phyloP scores from a whole-genome alignment of 1,140 invertebrate species.

The Dendrolimus punctatus region DNA sequence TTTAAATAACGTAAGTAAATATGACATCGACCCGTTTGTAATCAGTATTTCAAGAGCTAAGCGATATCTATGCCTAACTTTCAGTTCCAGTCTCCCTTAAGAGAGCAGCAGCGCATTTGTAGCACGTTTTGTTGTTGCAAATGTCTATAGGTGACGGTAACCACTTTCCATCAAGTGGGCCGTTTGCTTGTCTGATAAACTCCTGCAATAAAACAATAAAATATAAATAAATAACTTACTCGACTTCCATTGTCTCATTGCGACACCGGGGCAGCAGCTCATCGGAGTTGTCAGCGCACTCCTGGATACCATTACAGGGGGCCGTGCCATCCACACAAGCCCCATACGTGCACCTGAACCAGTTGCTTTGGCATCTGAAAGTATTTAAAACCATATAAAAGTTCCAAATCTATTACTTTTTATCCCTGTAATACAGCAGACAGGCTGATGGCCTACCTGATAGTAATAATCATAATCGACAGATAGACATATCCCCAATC shows the following conservation, averaged over 20 bases:
- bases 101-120: too few relatives aligned
- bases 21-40: too few relatives aligned
- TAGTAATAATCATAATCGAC: too few relatives aligned
- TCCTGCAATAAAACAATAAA: too few relatives aligned
- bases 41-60: neutral
- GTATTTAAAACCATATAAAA: neutral
- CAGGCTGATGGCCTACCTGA: too few relatives aligned
- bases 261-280: constrained; percentile 34
- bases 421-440: neutral
- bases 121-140: too few relatives aligned
- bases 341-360: constrained; percentile 72
- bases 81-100: too few relatives aligned
- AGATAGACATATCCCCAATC: neutral
- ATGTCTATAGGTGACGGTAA: too few relatives aligned
- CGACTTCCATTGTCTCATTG: constrained; percentile 21
- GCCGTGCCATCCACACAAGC: constrained; percentile 78
- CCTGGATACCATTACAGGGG: constrained; percentile 58
- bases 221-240: constrained; percentile 22
- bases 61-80: too few relatives aligned
- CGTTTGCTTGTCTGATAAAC: too few relatives aligned
- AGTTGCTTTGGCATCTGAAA: constrained; percentile 52
- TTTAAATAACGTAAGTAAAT: too few relatives aligned
- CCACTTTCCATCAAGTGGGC: too few relatives aligned
- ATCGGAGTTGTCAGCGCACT: constrained; percentile 45
- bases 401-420: neutral